Evolutionary conservation across 2,113 vertebrate genomes (phyloP).

Genomic region (Pollimyrus isidori): DNA sequence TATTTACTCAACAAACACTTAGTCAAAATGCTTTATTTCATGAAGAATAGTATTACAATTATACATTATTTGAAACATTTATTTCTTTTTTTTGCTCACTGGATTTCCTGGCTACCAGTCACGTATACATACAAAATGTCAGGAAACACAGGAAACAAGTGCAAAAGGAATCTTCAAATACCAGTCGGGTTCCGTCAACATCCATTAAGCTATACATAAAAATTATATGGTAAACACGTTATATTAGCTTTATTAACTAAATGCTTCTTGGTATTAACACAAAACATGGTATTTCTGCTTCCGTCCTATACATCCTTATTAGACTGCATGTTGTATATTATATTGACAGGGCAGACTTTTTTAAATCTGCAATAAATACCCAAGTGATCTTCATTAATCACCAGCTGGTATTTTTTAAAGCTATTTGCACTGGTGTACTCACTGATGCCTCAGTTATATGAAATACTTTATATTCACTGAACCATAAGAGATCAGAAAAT

Average conservation of each 20-base stretch:
- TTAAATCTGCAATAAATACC: background rate
- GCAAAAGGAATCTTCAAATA: background rate
- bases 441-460: background rate
- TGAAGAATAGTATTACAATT: background rate
- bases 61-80: background rate
- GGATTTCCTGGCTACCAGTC: background rate
- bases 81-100: background rate
- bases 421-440: background rate
- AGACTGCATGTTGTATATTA: background rate
- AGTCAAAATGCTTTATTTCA: conserved; percentile 4
- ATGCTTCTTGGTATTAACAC: background rate
- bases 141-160: background rate
- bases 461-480: background rate
- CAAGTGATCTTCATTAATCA: background rate
- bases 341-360: background rate
- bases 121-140: background rate
- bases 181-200: background rate
- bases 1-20: background rate
- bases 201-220: background rate
- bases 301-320: background rate
- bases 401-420: background rate
- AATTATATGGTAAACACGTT: background rate
- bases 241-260: background rate
- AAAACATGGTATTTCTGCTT: background rate
- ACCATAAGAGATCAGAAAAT: conserved; percentile 1